Evolutionary conservation across 2,797 vertebrate species (phyloP), one percentile per base, ranked within the genome.

Genomic region (Numenius phaeopus): DNA sequence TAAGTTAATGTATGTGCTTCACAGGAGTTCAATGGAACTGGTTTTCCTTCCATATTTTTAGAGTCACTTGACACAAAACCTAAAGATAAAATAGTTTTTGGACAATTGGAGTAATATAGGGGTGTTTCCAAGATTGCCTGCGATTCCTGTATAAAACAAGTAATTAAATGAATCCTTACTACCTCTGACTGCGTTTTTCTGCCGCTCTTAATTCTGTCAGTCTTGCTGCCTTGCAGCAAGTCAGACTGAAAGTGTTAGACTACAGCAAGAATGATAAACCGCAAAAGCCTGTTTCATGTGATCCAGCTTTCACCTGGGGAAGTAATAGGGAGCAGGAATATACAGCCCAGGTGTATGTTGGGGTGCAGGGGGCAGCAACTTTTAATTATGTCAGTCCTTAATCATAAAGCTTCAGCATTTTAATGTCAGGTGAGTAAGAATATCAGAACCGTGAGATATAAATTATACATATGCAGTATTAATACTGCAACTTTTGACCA

Each of bases 401-500:
- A 24, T 58, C 17, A 11, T 17, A n/a, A 62, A 71, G 14, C 29
- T 37, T 21, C 69, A 82, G 50, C 52, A 32, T 44, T 57, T 54
- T 69, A 10, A 3, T 6, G n/a, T 44, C 49, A 18, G 30, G 7
- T 22, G 26, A 52, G 37, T 50, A 26, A 46, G 26, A 82, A 8
- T 6, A 47, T 30, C 49, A 30, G 55, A 82, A 62, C 44, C 22
- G 13, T 15, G 76, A 90, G 42, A 26, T 8, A 22, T 1, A 49
- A 40, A 30, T 37, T 8, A 11, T 3, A 67, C 5, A 2, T 14
- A 11, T 1, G 18, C 37, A 40, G 16, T 49, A 26, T 23, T 11
- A 9, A 9, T 4, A 29, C 7, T 4, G 2, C 1, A 1, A 4
- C 15, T 76, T 86, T 27, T 30, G 39, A 40, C 72, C 19, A 0